A percentile compares a stretch with the other conserved stretches of the same genome.
Evolutionary conservation across 2,113 vertebrate species (phyloP).

Genomic region (Actinemys pallida): DNA sequence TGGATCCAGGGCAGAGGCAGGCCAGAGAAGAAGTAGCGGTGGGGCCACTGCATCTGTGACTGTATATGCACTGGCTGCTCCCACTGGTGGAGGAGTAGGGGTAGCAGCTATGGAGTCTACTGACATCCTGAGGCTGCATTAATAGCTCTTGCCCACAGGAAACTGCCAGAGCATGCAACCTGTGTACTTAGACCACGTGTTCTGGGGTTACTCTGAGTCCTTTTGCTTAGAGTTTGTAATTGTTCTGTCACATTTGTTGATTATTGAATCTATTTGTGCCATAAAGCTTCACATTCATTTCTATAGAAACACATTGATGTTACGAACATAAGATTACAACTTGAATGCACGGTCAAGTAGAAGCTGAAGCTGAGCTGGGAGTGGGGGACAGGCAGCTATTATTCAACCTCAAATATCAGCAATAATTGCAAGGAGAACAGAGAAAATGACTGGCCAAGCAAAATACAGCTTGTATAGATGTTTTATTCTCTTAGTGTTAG

Average conservation of each 20-base stretch:
- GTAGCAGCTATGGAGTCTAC: not conserved
- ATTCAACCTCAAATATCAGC: not conserved
- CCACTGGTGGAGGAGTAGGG: no score
- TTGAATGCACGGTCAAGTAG: no score
- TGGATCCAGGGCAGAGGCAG: not conserved
- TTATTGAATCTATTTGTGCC: no score
- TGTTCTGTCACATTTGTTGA: no score
- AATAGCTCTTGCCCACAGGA: not conserved
- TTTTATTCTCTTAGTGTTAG: no score
- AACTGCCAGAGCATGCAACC: not conserved
- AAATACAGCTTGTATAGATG: no score
- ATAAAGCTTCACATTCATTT: not conserved
- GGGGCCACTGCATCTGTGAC: not conserved
- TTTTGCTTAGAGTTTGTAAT: not conserved
- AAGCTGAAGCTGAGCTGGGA: no score
- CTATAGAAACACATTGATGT: not conserved
- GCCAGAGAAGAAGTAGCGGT: not conserved
- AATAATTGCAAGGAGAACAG: not conserved
- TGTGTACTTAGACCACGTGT: not conserved
- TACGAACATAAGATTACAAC: not conserved
- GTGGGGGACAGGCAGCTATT: not conserved
- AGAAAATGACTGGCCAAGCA: not conserved
- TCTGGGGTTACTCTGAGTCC: not conserved
- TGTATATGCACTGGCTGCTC: not conserved
- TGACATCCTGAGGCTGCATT: not conserved